Evolutionary conservation across 2,888 invertebrate genomes (phyloP).

Genomic region (Sphinx pinastri): DNA sequence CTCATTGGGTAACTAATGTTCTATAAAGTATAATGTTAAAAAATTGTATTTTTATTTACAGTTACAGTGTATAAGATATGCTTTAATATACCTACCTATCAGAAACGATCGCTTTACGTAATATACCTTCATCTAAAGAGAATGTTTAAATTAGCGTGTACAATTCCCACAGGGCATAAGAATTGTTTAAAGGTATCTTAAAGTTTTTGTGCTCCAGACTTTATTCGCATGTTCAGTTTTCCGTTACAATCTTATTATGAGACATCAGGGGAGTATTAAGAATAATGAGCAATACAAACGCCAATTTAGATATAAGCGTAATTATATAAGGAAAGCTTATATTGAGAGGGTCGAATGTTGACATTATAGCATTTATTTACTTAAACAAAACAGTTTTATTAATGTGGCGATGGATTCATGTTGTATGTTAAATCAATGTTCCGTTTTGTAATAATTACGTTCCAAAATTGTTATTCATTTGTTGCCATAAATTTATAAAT

Average conservation of each 20-base stretch:
- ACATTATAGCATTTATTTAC: slow-evolving; percentile 46
- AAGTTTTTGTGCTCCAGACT: slow-evolving; percentile 22
- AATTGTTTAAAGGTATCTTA: slow-evolving; percentile 20
- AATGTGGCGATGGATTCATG: slow-evolving; percentile 46
- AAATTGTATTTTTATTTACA: slow-evolving; percentile 23
- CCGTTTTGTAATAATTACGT: slow-evolving; percentile 52
- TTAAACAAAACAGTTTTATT: slow-evolving; percentile 45
- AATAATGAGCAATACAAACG: slow-evolving; percentile 75
- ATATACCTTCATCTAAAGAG: slow-evolving; percentile 12
- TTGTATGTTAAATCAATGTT: slow-evolving; percentile 58
- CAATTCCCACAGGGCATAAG: slow-evolving; percentile 1
- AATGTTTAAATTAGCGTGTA: slow-evolving; percentile 24
- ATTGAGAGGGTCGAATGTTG: slow-evolving; percentile 35
- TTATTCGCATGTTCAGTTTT: slow-evolving; percentile 30
- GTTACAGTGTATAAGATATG: slow-evolving; percentile 20
- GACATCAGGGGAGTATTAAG: slow-evolving; percentile 38
- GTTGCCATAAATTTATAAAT: slow-evolving; percentile 73
- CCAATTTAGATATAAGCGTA: slow-evolving; percentile 75
- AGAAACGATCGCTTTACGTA: slow-evolving; percentile 4
- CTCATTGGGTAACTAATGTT: slow-evolving; percentile 53
- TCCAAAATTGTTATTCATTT: slow-evolving; percentile 64
- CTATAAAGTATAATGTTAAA: slow-evolving; percentile 23
- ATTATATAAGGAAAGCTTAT: slow-evolving; percentile 59
- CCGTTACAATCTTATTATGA: slow-evolving; percentile 23
- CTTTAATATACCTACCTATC: slow-evolving; percentile 12